Evolutionary conservation across 2,797 vertebrate species (phyloP), one percentile per base, ranked within the genome.

Genomic region (Lophotriccus pileatus): DNA sequence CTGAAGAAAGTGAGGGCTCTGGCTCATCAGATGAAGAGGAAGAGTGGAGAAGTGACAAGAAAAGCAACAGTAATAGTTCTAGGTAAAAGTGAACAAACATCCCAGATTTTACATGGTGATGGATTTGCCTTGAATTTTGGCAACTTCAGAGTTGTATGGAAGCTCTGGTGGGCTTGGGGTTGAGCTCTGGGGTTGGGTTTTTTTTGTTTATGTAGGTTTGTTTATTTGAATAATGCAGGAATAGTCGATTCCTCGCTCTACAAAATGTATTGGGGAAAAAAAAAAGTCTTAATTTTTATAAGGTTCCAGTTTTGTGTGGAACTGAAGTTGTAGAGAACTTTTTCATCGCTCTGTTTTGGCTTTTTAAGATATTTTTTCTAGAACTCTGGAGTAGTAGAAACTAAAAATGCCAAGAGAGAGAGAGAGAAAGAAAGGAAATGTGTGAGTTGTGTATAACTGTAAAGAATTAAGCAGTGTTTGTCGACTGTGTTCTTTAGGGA

Each of bases 11-110:
- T 91, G 98, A 98, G 81, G 97, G 87, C 16, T 97, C 97, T 72
- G 93, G 91, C 59, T 98, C 98, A 5, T 99, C 99, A 39, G 98
- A 98, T 84, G 98, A 98, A 72, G 98, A 99, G 28, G 99, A 99
- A 17, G 98, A 99, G 72, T 99, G 99, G 99, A 98, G 97, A 59
- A 99, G 98, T 97, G 99, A 98, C 63, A 97, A 98, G 98, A 99
- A 98, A 68, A 99, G 98, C 94, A 98, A 97, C 72, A 98, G 96
- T 64, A 97, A 99, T 86, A 98, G 98, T 94, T 98, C 99, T 16
- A 99, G 99, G 99, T 99, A 98, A 94, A 88, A 88, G 60, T 21
- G 3, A 58, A 44, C 18, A 77, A 60, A 41, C 9, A 47, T 50
- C 14, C 20, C 8, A 47, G 10, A 25, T 36, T 76, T 52, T 75